A percentile compares a stretch with the other conserved stretches of the same genome.
Conservation (phyloP, 2,113 vertebrate genomes). For the Guaruba guarouba region DNA sequence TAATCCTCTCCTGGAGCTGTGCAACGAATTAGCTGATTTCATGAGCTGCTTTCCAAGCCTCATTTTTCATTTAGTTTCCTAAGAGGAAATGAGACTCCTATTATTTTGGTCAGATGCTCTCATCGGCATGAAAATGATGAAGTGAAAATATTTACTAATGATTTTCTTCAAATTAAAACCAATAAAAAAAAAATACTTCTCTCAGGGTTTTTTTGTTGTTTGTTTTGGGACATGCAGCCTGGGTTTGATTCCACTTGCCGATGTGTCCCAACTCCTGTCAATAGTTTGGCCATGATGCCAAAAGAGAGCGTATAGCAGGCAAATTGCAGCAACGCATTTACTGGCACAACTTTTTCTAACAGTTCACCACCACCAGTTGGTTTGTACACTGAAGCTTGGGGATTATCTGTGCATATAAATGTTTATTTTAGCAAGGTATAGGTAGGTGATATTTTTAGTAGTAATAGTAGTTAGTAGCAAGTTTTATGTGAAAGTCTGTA, state of each 20-base stretch:
- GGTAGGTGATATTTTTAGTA: neutral
- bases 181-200: neutral
- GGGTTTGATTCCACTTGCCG: accelerated
- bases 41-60: neutral
- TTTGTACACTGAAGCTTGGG: neutral
- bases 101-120: neutral
- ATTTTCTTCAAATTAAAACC: neutral
- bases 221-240: neutral
- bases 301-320: neutral
- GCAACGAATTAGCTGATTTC: neutral
- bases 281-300: neutral
- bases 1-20: neutral
- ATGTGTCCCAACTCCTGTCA: neutral
- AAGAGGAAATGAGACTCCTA: neutral
- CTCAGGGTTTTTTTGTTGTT: neutral
- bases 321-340: accelerated
- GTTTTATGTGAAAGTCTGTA: neutral
- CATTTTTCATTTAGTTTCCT: neutral
- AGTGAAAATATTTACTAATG: neutral
- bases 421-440: neutral
- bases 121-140: neutral
- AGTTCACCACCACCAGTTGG: neutral
- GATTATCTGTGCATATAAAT: neutral
- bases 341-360: neutral
- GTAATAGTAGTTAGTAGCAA: neutral